phyloP scores from a whole-genome alignment of 1,140 invertebrate species.

The Chrysomallon squamiferum region DNA sequence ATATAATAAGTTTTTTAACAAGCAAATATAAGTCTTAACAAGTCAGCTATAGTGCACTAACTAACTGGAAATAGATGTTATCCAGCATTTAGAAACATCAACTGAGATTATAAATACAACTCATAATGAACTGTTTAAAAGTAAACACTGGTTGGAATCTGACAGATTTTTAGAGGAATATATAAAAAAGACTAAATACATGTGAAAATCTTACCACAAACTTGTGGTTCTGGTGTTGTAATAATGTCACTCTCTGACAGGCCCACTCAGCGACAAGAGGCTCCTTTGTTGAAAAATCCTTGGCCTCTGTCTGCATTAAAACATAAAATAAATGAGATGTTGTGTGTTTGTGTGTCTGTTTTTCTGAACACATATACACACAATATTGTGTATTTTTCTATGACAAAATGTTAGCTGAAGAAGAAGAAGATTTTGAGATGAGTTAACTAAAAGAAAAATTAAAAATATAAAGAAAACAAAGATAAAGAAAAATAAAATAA shows the following conservation, averaged over 20 bases:
- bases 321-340: neutral
- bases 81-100: neutral
- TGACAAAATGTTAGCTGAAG: neutral
- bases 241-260: conserved; percentile 42
- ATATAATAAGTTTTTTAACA: no score
- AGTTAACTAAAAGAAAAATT: neutral
- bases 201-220: conserved; percentile 38
- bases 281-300: neutral
- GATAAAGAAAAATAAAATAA: no score
- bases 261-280: conserved; percentile 30
- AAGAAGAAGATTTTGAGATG: neutral
- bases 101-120: neutral
- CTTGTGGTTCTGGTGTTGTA: conserved; percentile 40
- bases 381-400: neutral
- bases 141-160: no score
- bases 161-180: no score
- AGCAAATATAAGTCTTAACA: no score
- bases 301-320: neutral
- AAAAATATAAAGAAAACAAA: no score
- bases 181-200: no score
- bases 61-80: neutral
- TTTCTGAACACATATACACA: neutral
- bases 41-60: no score
- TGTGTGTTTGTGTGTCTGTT: neutral
- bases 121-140: no score